Evolutionary conservation across 2,888 invertebrate genomes (phyloP).

Genomic region (Drosophila aldrichi): DNA sequence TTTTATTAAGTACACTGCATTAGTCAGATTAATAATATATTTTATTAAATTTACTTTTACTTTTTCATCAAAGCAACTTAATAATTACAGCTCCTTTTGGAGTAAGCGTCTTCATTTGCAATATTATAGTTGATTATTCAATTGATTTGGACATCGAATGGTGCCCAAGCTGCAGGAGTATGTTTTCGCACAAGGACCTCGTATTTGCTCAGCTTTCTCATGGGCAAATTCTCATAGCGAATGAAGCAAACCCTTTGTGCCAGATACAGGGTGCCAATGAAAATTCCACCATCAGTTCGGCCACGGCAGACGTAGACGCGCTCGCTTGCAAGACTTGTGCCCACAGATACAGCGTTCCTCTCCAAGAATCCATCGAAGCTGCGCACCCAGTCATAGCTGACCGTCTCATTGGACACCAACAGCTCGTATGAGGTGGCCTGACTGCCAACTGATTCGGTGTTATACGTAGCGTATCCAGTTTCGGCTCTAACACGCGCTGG

Average conservation of each 20-base stretch:
- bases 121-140: background rate
- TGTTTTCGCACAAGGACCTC: slow-evolving; percentile 42
- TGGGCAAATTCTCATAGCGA: slow-evolving; percentile 34
- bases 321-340: slow-evolving; percentile 46
- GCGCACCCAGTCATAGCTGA: slow-evolving; percentile 45
- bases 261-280: slow-evolving; percentile 44
- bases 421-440: slow-evolving; percentile 31
- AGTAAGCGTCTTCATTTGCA: background rate
- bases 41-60: background rate
- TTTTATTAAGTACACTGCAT: background rate
- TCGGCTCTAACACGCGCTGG: slow-evolving; percentile 61
- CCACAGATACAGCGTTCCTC: slow-evolving; percentile 44
- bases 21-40: background rate
- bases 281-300: slow-evolving; percentile 32
- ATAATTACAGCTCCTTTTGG: no score
- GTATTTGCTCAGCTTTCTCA: slow-evolving; percentile 47
- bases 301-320: slow-evolving; percentile 49
- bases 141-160: background rate
- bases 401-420: slow-evolving; percentile 33
- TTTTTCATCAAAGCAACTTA: background rate
- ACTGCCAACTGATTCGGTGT: slow-evolving; percentile 9
- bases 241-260: slow-evolving; percentile 37
- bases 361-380: slow-evolving; percentile 58
- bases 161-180: background rate
- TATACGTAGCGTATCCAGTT: slow-evolving; percentile 36